Percentiles rank a stretch among this genome's conserved stretches.
These are phyloP conservation scores for Macrosteles quadrilineatus DNA, from an alignment of 1,140 invertebrate genomes.

Conservation along the genomic window DNA sequence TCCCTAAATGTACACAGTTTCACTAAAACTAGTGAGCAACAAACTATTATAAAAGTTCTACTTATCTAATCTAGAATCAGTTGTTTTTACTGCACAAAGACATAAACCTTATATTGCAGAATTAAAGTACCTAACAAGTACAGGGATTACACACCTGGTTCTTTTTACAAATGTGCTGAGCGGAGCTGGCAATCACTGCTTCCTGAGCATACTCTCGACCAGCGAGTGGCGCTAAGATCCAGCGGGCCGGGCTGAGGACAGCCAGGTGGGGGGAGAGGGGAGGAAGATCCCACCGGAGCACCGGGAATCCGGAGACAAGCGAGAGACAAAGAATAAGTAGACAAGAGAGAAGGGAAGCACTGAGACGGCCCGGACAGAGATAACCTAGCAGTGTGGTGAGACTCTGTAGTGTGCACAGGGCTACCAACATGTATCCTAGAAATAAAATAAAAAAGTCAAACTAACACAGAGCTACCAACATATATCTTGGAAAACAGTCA, in stretches of 20 bases:
- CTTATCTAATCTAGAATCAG: too few species aligned
- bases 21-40: too few species aligned
- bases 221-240: slow-evolving; percentile 69
- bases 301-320: slow-evolving; percentile 67
- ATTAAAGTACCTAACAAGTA: too few species aligned
- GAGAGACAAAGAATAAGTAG: slow-evolving; percentile 64
- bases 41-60: too few species aligned
- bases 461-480: too few species aligned
- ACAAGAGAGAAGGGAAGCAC: slow-evolving; percentile 59
- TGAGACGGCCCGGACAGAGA: slow-evolving; percentile 59
- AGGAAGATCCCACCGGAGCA: slow-evolving; percentile 73
- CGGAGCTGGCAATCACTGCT: slow-evolving; percentile 58
- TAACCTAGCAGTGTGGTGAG: slow-evolving; percentile 69
- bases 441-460: slow-evolving; percentile 39
- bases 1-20: too few species aligned
- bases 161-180: slow-evolving; percentile 61
- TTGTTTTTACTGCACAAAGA: too few species aligned
- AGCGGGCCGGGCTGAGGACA: slow-evolving; percentile 71
- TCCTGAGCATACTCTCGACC: slow-evolving; percentile 65
- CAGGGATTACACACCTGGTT: slow-evolving; percentile 67
- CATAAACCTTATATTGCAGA: too few species aligned
- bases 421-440: slow-evolving; percentile 75
- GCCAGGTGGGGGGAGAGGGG: slow-evolving; percentile 58
- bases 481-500: too few species aligned
- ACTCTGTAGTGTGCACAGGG: slow-evolving; percentile 74